Evolutionary conservation across 2,888 invertebrate species (phyloP).

Genomic region (Pseudococcus jackbeardsleyi): DNA sequence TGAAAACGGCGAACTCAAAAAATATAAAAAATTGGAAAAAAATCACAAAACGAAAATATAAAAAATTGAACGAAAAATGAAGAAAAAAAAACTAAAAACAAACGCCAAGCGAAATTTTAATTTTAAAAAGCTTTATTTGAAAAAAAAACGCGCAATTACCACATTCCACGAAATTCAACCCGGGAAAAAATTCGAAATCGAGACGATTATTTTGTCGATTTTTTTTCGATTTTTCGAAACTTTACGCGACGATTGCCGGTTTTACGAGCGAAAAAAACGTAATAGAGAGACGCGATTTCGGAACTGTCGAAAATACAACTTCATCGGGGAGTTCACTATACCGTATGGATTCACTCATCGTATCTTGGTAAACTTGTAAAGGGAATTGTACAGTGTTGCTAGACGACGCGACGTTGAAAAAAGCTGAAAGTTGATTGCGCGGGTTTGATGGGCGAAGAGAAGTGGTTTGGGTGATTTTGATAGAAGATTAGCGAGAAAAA

Average conservation of each 20-base stretch:
- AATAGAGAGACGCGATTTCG: constrained; percentile 15
- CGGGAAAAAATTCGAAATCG: background rate
- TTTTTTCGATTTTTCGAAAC: constrained; percentile 3
- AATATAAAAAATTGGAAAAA: background rate
- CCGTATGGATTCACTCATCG: constrained; percentile 21
- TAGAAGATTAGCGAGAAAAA: no score
- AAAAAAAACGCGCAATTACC: constrained; percentile 20
- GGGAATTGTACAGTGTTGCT: constrained; percentile 32
- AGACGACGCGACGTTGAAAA: background rate
- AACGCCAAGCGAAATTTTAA: constrained; percentile 3
- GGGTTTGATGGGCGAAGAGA: no score
- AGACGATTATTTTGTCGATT: background rate
- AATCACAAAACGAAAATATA: constrained; percentile 12
- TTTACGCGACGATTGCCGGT: background rate
- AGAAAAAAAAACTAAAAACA: background rate
- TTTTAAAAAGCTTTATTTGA: background rate
- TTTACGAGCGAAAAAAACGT: background rate
- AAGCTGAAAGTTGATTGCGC: background rate
- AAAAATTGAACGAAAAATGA: background rate
- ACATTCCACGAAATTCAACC: background rate
- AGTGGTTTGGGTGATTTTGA: no score
- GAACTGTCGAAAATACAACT: constrained; percentile 31
- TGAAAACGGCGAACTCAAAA: background rate
- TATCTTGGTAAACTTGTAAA: constrained; percentile 14
- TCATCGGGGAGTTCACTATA: background rate